Base-by-base conservation (phyloP, 2,113 vertebrate genomes). In the Tricholaema leucomelas region DNA sequence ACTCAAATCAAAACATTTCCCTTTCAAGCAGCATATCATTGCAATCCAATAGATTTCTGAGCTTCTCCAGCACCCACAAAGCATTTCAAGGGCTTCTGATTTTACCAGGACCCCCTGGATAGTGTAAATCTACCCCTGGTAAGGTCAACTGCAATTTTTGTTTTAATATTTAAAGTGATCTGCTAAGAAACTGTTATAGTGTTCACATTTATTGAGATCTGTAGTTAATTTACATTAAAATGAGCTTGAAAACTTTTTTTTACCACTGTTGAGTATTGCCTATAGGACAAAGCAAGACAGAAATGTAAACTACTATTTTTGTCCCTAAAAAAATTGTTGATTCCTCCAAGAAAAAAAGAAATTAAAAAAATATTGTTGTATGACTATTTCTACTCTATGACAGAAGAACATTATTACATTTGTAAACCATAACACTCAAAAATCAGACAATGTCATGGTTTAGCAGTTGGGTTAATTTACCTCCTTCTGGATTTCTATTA, bases 311-410 rank as follows among this genome's bases (percentile, higher is more conserved):
- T 46, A 48, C 21, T 48, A 20, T 38, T 19, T 31, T 23, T 4
- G 1, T 0, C 0, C 1, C 6, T 1, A 6, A 33, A 82, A 54
- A 44, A 8, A 5, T 25, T 66, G 54, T 28, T 67, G 15, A 65
- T 59, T 81, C 10, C 15, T 76, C 30, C 19, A 33, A 24, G 9
- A 6, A 50, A 72, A 46, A 65, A 54, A 80, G 35, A 24, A n/a
- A n/a, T n/a, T 9, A 40, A 40, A 40, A 40, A 40, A 40, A 38
- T n/a, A 28, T 15, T 35, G 9, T 13, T 81, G 19, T 42, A 44
- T 81, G 28, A 82, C 11, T 75, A 20, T 12, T 6, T 76, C 40
- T 65, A 31, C 16, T 33, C 10, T 48, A 86, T 1, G 10, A 86
- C 20, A 86, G 9, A 88, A 77, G 15, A 84, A 80, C 42, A 60